Evolutionary conservation across 1,140 invertebrate genomes (phyloP), one percentile per base, ranked within the genome.

Genomic region (Achroia grisella): DNA sequence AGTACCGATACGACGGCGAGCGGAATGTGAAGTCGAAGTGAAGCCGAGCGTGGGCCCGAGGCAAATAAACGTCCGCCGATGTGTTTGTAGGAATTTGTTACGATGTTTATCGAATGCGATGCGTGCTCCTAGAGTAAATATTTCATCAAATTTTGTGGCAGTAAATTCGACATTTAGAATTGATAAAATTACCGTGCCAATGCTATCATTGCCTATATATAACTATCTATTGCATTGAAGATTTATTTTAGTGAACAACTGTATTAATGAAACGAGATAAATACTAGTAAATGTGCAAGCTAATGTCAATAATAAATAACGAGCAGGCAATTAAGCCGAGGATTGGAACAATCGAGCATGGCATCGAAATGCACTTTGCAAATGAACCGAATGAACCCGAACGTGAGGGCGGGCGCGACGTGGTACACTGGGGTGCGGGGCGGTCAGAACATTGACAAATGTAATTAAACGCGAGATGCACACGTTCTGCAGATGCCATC

Each of bases 281-380:
- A 61, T 49, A 61, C 37, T 32, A 56, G 52, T 56, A 61, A 66
- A 68, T 64, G 56, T 67, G 46, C 49, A 64, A 57, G 60, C 52
- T 60, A 74, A 70, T 61, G 62, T 63, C 71, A 71, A 75, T 71
- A 77, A 78, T 83, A 78, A 79, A 79, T 81, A 74, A 74, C 69
- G 62, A 60, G 58, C 52, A 65, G 65, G 66, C 79, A 83, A 86
- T 84, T 83, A 84, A 81, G 66, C 61, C 47, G 62, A 54, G 71
- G 71, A 69, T 72, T 66, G 74, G 64, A 67, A 81, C 72, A 81
- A 80, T 74, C 61, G 69, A 59, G 58, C 62, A 44, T 49, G 64
- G 72, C 80, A 86, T 83, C 75, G 72, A 86, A 86, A 82, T 86
- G 81, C 79, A 86, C 80, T 86, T 82, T 75, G 75, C 76, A 84